Evolutionary conservation across 2,797 vertebrate species (phyloP), one percentile per base, ranked within the genome.

Genomic region (Otolemur crassicaudatus): DNA sequence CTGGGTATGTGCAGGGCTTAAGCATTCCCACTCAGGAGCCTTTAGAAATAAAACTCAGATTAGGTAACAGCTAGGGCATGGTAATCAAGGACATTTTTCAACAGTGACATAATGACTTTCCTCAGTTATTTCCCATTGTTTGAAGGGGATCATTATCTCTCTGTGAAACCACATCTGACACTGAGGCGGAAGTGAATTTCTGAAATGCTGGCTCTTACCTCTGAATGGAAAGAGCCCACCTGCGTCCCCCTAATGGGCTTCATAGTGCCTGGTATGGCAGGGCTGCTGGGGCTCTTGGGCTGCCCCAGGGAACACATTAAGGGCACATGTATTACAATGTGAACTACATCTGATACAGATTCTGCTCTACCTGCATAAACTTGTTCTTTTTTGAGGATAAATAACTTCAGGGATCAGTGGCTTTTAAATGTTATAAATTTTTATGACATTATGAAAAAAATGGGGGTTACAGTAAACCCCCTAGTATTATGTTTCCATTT

Each of bases 1-100:
- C 73, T 53, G 93, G 90, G 84, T 85, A 98, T 97, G 95, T n/a
- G 73, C 9, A 13, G 56, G 29, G 34, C 93, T 95, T 95, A 97
- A 95, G 81, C 65, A 69, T 97, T 91, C 77, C 87, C 92, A 83
- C 93, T 96, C 90, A 96, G 96, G 96, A 96, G 97, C 53, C 97
- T 96, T 96, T 90, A 83, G 94, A 97, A 97, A 96, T 75, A 90
- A 95, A 97, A 97, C 97, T 91, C 97, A 98, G 98, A 98, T 98
- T 98, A 98, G 98, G 98, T 98, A 98, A 98, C 98, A 98, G 98
- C 96, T 16, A 97, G 90, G 76, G 77, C 79, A 93, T 95, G 96
- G 98, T 98, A 98, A 98, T 97, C 94, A 92, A 96, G 97, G 72
- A 75, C 98, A 98, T 98, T 98, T 98, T 98, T 98, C 92, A 97